Conservation (phyloP, 2,888 invertebrate species). For the Sinhomidia bicolor region DNA sequence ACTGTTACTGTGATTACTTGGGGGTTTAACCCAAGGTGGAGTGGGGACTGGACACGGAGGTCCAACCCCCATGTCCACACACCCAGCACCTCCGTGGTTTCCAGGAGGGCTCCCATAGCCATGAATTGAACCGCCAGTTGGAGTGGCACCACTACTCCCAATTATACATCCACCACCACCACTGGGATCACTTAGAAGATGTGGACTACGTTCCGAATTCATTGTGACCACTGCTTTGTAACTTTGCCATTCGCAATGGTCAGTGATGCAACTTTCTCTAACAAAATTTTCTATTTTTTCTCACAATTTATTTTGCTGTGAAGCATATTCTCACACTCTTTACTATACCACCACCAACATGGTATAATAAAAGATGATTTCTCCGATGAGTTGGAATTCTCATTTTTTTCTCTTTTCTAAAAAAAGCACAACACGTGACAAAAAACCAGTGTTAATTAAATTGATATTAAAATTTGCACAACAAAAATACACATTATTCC, state of each 20-base stretch:
- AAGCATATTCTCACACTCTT: no score
- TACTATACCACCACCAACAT: no score
- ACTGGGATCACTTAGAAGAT: slow-evolving; percentile 62
- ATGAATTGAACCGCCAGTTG: slow-evolving; percentile 52
- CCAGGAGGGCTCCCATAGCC: slow-evolving; percentile 65
- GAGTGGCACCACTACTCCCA: slow-evolving; percentile 48
- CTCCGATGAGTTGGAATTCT: no score
- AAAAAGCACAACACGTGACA: no score
- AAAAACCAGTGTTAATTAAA: no score
- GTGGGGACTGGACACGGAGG: slow-evolving; percentile 73
- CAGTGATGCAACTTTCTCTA: neutral
- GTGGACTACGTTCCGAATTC: slow-evolving; percentile 64
- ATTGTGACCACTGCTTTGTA: slow-evolving; percentile 50
- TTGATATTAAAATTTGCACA: slow-evolving; percentile 20
- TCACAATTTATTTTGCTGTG: no score
- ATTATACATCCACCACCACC: slow-evolving; percentile 61
- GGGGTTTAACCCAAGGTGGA: slow-evolving; percentile 77
- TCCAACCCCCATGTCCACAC: slow-evolving; percentile 60
- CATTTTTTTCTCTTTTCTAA: no score
- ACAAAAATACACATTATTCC: neutral
- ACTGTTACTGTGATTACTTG: slow-evolving; percentile 60
- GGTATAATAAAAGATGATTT: no score
- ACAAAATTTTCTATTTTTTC: neutral
- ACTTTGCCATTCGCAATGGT: slow-evolving; percentile 63
- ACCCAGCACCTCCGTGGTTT: slow-evolving; percentile 53